Base-by-base conservation (phyloP, 2,797 vertebrate genomes). In the Picus viridis region DNA sequence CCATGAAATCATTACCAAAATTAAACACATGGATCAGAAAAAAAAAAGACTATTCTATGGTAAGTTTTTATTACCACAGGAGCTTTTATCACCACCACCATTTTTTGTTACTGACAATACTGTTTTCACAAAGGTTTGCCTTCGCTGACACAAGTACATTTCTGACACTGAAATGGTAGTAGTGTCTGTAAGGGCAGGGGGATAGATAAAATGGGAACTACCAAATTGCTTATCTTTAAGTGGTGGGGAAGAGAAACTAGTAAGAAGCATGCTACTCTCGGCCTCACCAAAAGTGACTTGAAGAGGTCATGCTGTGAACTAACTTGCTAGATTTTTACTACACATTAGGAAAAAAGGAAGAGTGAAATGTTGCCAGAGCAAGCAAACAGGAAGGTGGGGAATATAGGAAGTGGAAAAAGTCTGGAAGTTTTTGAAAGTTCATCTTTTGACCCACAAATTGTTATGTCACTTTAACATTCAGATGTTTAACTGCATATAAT, bases 1-100 rank as follows among this genome's bases (percentile, higher is more conserved):
- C 24, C 41, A 89, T 20, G 32, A 58, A 95, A 81, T 91, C 57
- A 78, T 57, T 85, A 67, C 61, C 73, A 95, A 90, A 94, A 87
- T 87, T n/a, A 70, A 93, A 86, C 14, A 77, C 58, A 73, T 7
- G 15, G 34, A 68, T 32, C 3, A 4, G n/a, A 58, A 56, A 67
- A 77, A 71, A 68, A 76, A 71, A 68, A 1, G 8, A 34, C 84
- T 88, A 68, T 79, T n/a, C 24, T 41, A 30, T 18, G 8, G 2
- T 10, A 84, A 71, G 6, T 26, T 49, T 82, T 47, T 41, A 74
- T 61, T 73, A 57, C 11, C 61, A 80, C 73, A 63, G 3, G 4
- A 85, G 51, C 22, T 68, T 86, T 59, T 71, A 49, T 10, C 30
- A 19, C 24, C 70, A 56, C 5, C 3, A 29, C 39, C 39, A 39